phyloP scores from a whole-genome alignment of 1,140 invertebrate species.

The Lordiphosa stackelbergi region DNA sequence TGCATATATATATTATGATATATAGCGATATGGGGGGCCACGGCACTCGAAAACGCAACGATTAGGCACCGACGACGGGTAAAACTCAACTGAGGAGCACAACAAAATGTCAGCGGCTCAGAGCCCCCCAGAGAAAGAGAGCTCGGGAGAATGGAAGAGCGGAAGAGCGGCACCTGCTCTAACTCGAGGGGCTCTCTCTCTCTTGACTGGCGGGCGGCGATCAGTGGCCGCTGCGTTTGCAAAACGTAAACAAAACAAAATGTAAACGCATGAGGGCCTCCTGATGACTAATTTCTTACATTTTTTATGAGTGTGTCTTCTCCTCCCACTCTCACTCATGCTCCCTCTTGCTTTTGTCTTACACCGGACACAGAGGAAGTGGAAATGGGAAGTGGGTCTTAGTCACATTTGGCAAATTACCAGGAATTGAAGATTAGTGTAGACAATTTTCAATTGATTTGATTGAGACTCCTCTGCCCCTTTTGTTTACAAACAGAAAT shows the following conservation, averaged over 20 bases:
- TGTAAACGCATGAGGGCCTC: conserved; percentile 21
- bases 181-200: conserved; percentile 9
- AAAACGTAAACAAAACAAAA: conserved; percentile 67
- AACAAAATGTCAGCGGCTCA: conserved; percentile 43
- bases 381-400: conserved; percentile 58
- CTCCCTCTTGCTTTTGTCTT: conserved; percentile 39
- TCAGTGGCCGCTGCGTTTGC: conserved; percentile 38
- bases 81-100: conserved; percentile 57
- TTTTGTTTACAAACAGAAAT: conserved; percentile 35
- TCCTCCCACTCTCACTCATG: conserved; percentile 11
- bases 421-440: conserved; percentile 25
- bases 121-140: conserved; percentile 3
- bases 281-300: conserved; percentile 53
- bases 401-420: conserved; percentile 47
- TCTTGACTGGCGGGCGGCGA: conserved; percentile 14
- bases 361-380: conserved; percentile 52
- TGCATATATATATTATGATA: conserved; percentile 27
- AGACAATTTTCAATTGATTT: conserved; percentile 2
- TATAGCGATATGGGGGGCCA: conserved; percentile 52
- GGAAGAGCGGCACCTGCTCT: conserved; percentile 36
- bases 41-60: conserved; percentile 47
- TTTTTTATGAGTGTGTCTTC: conserved; percentile 4
- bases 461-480: conserved; percentile 19
- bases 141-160: conserved; percentile 17
- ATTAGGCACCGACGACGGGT: conserved; percentile 63